Conservation (phyloP, 2,113 vertebrate species). For the Sitta europaea region DNA sequence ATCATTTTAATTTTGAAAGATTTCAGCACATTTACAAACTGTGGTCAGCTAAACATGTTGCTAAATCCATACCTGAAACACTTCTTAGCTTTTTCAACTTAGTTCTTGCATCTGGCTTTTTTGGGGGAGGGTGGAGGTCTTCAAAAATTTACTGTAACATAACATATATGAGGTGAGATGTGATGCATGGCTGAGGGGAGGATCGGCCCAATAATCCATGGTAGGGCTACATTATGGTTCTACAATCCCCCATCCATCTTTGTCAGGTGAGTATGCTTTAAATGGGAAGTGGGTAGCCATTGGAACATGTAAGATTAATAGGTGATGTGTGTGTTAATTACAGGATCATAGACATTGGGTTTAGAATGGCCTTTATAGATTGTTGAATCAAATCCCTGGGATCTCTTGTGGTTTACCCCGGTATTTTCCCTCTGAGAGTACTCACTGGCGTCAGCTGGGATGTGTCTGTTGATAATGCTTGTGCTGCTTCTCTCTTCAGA, state of each 20-base stretch:
- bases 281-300: slow-evolving; percentile 15
- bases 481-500: background rate
- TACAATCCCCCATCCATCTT: slow-evolving; percentile 1
- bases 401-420: background rate
- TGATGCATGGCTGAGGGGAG: slow-evolving; percentile 45
- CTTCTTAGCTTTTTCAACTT: background rate
- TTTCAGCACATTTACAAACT: slow-evolving; percentile 1
- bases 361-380: background rate
- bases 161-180: slow-evolving; percentile 38
- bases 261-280: background rate
- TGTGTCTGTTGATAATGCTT: background rate
- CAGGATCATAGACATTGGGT: slow-evolving; percentile 16
- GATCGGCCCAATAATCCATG: slow-evolving; percentile 31
- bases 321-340: slow-evolving; percentile 40
- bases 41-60: background rate
- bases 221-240: background rate
- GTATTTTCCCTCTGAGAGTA: slow-evolving; percentile 26
- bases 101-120: background rate
- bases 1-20: background rate
- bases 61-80: slow-evolving; percentile 17
- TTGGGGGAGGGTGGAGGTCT: background rate
- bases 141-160: slow-evolving; percentile 23
- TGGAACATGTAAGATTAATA: slow-evolving; percentile 50
- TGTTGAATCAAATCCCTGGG: background rate
- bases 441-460: background rate